Percentiles rank a stretch among this genome's conserved stretches.
phyloP scores from a whole-genome alignment of 1,140 invertebrate genomes.

The Solen grandis region DNA sequence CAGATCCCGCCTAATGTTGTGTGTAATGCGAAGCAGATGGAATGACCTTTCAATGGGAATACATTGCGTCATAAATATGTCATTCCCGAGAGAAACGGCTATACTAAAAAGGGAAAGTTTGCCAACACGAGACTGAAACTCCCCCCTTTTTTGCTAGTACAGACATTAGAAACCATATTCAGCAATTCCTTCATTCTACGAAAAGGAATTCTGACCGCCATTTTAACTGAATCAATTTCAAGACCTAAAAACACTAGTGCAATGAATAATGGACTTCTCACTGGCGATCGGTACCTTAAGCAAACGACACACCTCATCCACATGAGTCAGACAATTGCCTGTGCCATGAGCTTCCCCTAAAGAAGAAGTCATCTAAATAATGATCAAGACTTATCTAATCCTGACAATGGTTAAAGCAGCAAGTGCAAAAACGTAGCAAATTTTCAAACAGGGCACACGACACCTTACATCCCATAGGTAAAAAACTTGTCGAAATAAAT shows the following conservation, averaged over 20 bases:
- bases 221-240: not conserved
- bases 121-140: not conserved
- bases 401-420: too few species aligned
- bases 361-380: slow-evolving; percentile 18
- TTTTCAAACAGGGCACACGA: too few species aligned
- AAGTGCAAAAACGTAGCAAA: too few species aligned
- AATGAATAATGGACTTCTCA: too few species aligned
- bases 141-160: not conserved
- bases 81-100: not conserved
- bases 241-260: not conserved
- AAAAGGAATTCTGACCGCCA: not conserved
- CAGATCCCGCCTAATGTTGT: not conserved
- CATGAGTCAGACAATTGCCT: not conserved
- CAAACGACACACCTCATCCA: not conserved
- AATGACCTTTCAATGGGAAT: not conserved
- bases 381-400: not conserved
- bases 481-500: too few species aligned
- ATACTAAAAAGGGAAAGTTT: slow-evolving; percentile 9
- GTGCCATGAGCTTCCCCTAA: not conserved
- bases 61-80: not conserved
- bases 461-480: too few species aligned
- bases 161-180: too few species aligned
- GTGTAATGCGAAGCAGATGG: not conserved
- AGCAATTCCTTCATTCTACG: not conserved
- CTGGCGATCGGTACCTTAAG: not conserved